Conservation (phyloP, 1,140 invertebrate genomes). For the Ephestia elutella region DNA sequence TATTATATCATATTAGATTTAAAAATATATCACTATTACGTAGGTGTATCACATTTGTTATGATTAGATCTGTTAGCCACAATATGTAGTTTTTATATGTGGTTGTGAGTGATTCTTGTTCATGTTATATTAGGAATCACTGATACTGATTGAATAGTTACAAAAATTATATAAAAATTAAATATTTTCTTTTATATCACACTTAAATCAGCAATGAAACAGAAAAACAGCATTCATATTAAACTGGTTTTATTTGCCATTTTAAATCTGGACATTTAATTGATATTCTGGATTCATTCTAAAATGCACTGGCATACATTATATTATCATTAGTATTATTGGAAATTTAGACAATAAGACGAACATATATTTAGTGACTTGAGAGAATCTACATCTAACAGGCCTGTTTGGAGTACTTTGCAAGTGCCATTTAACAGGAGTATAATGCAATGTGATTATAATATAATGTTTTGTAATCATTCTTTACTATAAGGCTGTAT, state of each 20-base stretch:
- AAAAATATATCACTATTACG: not conserved
- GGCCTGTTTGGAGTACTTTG: not conserved
- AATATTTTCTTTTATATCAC: no score
- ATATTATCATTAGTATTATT: conserved; percentile 1
- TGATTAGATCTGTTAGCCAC: not conserved
- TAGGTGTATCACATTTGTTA: not conserved
- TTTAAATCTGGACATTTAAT: no score
- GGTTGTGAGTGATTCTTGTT: not conserved
- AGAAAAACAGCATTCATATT: no score
- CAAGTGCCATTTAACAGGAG: not conserved
- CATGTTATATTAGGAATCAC: not conserved
- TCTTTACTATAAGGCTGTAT: not conserved
- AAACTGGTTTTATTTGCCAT: no score
- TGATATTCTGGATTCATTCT: no score
- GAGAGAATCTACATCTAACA: not conserved
- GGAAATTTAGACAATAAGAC: not conserved
- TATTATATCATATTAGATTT: not conserved
- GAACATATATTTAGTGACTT: not conserved
- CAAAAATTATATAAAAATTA: not conserved
- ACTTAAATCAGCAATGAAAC: no score
- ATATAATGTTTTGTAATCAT: not conserved
- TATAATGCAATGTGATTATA: not conserved
- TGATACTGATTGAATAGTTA: not conserved
- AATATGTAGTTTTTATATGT: not conserved
- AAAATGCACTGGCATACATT: not conserved